These are phyloP conservation scores for Noctilio leporinus DNA, from an alignment of 2,113 vertebrate species.

Conservation along the genomic window DNA sequence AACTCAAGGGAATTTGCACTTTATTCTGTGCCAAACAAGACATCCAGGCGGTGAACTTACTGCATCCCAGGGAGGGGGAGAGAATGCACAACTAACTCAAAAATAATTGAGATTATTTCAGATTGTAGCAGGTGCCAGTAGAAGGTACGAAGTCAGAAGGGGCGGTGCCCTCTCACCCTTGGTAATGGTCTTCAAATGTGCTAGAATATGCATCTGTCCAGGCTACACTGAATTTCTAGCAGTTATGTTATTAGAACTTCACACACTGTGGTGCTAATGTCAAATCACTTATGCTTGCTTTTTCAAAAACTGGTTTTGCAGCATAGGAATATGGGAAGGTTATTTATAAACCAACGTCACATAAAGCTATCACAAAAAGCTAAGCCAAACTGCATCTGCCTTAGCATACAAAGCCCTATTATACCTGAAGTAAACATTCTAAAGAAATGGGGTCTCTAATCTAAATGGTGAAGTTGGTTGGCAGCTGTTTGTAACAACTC, in stretches of 20 bases:
- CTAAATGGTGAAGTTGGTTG: not conserved
- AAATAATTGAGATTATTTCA: not conserved
- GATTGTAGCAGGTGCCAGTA: not conserved
- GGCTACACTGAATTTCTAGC: not conserved
- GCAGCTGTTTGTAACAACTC: not conserved
- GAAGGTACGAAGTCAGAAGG: not conserved
- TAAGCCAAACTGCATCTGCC: not conserved
- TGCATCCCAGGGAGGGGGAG: not conserved
- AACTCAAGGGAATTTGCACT: not conserved
- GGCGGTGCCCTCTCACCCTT: not conserved
- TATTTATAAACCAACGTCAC: slow-evolving; percentile 33
- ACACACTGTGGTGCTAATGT: not conserved
- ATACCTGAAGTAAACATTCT: not conserved
- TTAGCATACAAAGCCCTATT: not conserved
- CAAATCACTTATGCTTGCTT: not conserved
- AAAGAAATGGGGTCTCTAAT: not conserved
- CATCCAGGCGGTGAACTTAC: not conserved
- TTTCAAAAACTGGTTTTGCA: not conserved
- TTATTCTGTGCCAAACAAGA: not conserved
- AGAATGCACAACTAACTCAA: not conserved
- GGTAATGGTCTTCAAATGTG: not conserved
- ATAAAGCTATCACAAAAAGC: slow-evolving; percentile 13
- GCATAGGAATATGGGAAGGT: not conserved
- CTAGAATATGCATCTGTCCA: not conserved
- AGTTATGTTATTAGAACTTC: not conserved